Evolutionary conservation across 2,113 vertebrate species (phyloP).

Genomic region (Hypanus sabinus): DNA sequence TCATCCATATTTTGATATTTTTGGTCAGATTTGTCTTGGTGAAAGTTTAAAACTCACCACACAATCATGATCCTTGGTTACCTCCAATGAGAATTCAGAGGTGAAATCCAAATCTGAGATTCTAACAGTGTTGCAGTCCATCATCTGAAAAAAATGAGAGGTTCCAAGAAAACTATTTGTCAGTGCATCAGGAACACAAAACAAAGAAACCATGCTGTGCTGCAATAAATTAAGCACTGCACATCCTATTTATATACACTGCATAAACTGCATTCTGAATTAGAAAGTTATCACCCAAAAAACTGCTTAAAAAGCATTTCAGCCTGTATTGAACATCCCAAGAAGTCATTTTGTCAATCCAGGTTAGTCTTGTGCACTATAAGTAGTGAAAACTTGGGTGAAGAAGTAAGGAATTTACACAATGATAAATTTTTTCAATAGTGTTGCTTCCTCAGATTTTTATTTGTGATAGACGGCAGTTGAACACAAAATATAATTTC

Average conservation of each 20-base stretch:
- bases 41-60: conserved; percentile 64
- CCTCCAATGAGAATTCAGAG: conserved; percentile 72
- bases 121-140: conserved; percentile 71
- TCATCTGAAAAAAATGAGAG: conserved; percentile 53
- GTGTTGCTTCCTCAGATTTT: no score
- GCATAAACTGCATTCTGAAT: neutral
- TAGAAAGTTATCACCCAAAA: neutral
- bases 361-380: neutral
- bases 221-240: neutral
- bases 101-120: conserved; percentile 77
- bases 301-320: neutral
- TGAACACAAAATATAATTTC: no score
- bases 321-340: neutral
- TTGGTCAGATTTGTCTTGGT: conserved; percentile 44
- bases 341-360: neutral
- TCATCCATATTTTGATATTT: conserved; percentile 48
- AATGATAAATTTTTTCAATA: neutral
- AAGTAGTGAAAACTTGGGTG: neutral
- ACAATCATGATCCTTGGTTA: conserved; percentile 64
- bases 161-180: conserved; percentile 28
- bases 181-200: neutral
- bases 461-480: no score
- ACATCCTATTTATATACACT: neutral
- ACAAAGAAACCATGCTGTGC: neutral
- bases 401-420: neutral